Evolutionary conservation across 2,888 invertebrate genomes (phyloP).

Genomic region (Nymphalis urticae): DNA sequence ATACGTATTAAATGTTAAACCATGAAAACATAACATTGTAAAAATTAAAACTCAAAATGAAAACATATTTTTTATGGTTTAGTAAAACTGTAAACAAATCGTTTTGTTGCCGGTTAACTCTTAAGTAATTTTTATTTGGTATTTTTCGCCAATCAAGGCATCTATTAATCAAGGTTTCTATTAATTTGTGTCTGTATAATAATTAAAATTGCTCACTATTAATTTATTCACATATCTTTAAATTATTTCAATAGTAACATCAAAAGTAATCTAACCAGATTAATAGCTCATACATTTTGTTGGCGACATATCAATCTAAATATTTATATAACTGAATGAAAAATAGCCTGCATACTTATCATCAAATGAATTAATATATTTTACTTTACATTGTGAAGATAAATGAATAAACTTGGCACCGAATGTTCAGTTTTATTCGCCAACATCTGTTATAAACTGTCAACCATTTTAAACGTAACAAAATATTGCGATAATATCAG

Average conservation of each 20-base stretch:
- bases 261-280: neutral
- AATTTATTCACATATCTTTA: no score
- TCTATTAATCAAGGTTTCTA: no score
- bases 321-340: conserved; percentile 31
- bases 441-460: conserved; percentile 31
- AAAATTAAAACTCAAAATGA: conserved; percentile 4
- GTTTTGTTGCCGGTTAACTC: no score
- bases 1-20: conserved; percentile 36
- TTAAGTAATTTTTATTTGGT: no score
- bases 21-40: conserved; percentile 7
- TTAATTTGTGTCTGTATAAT: no score
- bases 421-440: conserved; percentile 19
- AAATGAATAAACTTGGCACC: conserved; percentile 37
- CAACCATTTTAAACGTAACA: conserved; percentile 21
- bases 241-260: neutral
- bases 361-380: conserved; percentile 33
- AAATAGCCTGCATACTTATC: conserved; percentile 30
- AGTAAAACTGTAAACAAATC: no score
- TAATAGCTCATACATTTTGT: conserved; percentile 23
- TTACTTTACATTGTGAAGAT: conserved; percentile 30
- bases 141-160: no score
- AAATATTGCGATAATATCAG: conserved; percentile 16
- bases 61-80: no score
- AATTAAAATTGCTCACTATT: no score
- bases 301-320: conserved; percentile 34